Conservation (phyloP, 2,888 invertebrate genomes). For the Drosophila putrida region DNA sequence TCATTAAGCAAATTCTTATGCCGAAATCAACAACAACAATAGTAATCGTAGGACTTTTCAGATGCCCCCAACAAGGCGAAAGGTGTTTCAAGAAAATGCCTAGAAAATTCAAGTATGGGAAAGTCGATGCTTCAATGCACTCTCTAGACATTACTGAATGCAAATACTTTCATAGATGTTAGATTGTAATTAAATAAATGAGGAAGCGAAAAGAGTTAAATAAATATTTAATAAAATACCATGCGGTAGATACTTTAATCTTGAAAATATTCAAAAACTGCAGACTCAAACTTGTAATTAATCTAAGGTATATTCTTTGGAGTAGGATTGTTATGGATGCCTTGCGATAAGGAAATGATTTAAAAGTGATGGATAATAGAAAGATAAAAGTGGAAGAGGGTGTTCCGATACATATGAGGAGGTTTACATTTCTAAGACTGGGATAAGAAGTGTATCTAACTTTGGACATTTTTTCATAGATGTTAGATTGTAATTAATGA, state of each 20-base stretch:
- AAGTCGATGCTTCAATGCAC: slow-evolving; percentile 28
- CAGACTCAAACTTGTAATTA: background rate
- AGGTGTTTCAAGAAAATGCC: slow-evolving; percentile 49
- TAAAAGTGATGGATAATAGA: too few species aligned
- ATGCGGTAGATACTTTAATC: background rate
- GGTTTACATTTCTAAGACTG: too few species aligned
- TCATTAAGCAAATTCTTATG: slow-evolving; percentile 74
- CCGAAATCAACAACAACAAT: slow-evolving; percentile 42
- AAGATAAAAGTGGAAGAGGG: too few species aligned
- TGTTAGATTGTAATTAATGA: too few species aligned
- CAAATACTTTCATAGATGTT: background rate
- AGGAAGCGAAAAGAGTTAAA: background rate
- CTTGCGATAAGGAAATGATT: too few species aligned
- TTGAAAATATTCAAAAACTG: background rate
- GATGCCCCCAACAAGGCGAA: slow-evolving; percentile 60
- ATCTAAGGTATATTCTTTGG: too few species aligned
- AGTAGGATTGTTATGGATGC: too few species aligned
- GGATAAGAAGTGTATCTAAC: too few species aligned
- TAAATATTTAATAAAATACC: background rate
- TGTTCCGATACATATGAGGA: too few species aligned
- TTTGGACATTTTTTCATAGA: too few species aligned
- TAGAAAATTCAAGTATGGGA: background rate
- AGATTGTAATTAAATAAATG: background rate
- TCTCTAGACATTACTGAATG: background rate
- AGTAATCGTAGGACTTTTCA: slow-evolving; percentile 5